These are phyloP conservation scores for Urosaurus nigricauda DNA, from an alignment of 2,797 vertebrate genomes.

Conservation along the genomic window DNA sequence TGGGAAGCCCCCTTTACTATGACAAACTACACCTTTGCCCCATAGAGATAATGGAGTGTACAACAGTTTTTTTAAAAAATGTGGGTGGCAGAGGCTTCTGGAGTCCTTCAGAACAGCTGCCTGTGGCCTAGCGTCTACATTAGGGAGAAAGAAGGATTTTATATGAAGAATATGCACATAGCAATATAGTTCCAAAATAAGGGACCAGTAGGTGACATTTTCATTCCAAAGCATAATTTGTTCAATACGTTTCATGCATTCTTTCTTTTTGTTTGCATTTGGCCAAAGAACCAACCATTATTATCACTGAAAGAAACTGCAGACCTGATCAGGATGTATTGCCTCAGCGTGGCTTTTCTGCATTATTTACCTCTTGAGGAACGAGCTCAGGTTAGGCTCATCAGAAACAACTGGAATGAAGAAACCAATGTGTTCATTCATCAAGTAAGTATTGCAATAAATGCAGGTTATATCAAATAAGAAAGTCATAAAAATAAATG, in stretches of 20 bases:
- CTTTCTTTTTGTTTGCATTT: not conserved
- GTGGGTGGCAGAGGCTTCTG: too few species aligned
- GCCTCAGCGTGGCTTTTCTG: slow-evolving; percentile 66
- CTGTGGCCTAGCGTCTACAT: too few species aligned
- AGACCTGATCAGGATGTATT: slow-evolving; percentile 71
- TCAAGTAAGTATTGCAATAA: slow-evolving; percentile 57
- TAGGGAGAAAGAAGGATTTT: too few species aligned
- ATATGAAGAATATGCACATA: too few species aligned
- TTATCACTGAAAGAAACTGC: slow-evolving; percentile 55
- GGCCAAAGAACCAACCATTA: not conserved
- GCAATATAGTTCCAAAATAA: not conserved
- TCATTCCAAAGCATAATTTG: not conserved
- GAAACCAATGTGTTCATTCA: slow-evolving; percentile 40
- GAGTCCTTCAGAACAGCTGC: too few species aligned
- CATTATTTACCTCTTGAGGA: slow-evolving; percentile 68
- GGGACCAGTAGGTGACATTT: not conserved
- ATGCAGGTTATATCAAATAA: not conserved
- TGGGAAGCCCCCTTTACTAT: too few species aligned
- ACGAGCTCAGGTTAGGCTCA: slow-evolving; percentile 60
- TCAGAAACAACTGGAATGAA: slow-evolving; percentile 62
- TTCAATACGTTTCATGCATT: not conserved
- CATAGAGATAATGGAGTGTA: too few species aligned
- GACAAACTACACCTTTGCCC: too few species aligned
- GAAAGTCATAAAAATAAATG: not conserved
- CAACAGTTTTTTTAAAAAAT: too few species aligned